phyloP scores from a whole-genome alignment of 2,888 invertebrate species.

The Deilephila porcellus region DNA sequence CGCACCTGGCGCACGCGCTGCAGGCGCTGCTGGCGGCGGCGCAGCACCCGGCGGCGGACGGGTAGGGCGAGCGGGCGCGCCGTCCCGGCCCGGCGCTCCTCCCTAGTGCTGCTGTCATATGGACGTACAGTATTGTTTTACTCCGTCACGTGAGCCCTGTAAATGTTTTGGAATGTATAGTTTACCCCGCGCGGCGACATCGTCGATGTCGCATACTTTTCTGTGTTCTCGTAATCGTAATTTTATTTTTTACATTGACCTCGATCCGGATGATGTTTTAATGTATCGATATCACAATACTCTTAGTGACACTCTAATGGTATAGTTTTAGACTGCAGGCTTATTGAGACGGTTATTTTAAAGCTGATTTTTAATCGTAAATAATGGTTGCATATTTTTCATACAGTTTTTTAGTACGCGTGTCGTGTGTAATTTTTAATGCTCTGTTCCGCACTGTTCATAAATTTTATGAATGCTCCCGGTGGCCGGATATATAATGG shows the following conservation, averaged over 20 bases:
- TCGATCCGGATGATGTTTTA: not conserved
- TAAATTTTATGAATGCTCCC: not conserved
- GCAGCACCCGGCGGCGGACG: conserved; percentile 41
- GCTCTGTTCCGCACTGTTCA: not conserved
- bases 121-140: not conserved
- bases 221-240: not conserved
- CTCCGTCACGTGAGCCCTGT: not conserved
- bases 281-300: conserved; percentile 19
- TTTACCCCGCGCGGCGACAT: not conserved
- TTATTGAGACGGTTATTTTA: conserved; percentile 14
- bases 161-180: conserved; percentile 7
- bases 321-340: not conserved
- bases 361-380: conserved; percentile 24
- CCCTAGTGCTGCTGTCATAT: not conserved
- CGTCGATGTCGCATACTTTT: not conserved
- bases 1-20: conserved; percentile 52
- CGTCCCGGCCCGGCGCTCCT: conserved; percentile 3
- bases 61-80: conserved; percentile 37
- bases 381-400: conserved; percentile 3
- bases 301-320: conserved; percentile 29
- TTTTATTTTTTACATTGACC: conserved; percentile 8
- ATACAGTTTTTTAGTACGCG: conserved; percentile 10
- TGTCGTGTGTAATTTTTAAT: conserved; percentile 10
- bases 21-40: conserved; percentile 51
- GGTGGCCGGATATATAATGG: not conserved